Percentiles rank a stretch among this genome's conserved stretches.
Evolutionary conservation across 2,888 invertebrate genomes (phyloP).

Genomic region (Drosophila buzzatii): DNA sequence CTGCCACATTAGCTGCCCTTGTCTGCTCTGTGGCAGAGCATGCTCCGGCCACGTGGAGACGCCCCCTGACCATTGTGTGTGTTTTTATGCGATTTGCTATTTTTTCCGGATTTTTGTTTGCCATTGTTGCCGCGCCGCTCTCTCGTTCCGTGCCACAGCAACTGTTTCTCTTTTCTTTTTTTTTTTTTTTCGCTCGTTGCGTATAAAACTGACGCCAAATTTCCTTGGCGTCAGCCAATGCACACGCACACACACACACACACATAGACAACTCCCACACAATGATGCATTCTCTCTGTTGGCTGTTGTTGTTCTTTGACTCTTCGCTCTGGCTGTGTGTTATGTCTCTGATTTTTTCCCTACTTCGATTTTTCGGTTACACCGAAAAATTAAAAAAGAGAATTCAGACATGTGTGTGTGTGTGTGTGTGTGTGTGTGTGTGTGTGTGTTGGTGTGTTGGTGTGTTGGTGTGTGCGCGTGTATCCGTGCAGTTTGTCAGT

Average conservation of each 20-base stretch:
- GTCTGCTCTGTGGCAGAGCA: slow-evolving; percentile 19
- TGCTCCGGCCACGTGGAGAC: slow-evolving; percentile 10
- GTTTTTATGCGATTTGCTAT: slow-evolving; percentile 76
- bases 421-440: slow-evolving; percentile 3
- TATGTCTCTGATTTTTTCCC: slow-evolving; percentile 54
- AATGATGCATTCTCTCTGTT: slow-evolving; percentile 9
- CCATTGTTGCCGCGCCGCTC: slow-evolving; percentile 64
- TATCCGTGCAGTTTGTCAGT: slow-evolving; percentile 67
- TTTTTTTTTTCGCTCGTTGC: slow-evolving; percentile 33
- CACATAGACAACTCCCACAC: slow-evolving; percentile 36
- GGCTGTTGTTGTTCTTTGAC: slow-evolving; percentile 33
- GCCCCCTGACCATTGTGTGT: slow-evolving; percentile 5
- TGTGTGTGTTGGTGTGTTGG: slow-evolving; percentile 7
- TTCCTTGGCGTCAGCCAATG: slow-evolving; percentile 78
- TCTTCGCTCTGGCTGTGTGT: slow-evolving; percentile 33
- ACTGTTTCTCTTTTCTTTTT: slow-evolving; percentile 31
- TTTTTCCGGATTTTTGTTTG: slow-evolving; percentile 78
- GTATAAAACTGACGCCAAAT: slow-evolving; percentile 79
- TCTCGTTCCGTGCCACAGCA: not conserved
- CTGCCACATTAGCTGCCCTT: slow-evolving; percentile 60
- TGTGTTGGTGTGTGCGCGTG: slow-evolving; percentile 21
- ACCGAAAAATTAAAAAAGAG: slow-evolving; percentile 62
- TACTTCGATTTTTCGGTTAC: slow-evolving; percentile 67
- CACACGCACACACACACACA: slow-evolving; percentile 38
- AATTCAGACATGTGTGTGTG: not conserved